Evolutionary conservation across 2,113 vertebrate genomes (phyloP).

Genomic region (Salvelinus alpinus): DNA sequence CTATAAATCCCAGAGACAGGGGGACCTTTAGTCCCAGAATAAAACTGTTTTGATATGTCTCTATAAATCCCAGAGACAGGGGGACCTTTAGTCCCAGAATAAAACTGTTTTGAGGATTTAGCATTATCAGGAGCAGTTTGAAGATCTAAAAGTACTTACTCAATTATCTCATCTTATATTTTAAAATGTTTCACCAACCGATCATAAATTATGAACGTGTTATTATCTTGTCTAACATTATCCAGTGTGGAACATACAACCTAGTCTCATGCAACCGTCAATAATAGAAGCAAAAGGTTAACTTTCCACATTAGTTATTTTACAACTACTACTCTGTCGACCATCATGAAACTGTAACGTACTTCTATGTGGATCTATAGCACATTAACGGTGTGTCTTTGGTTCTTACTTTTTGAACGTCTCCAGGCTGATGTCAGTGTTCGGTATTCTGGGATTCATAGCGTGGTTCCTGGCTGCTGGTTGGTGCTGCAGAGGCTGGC

Average conservation of each 20-base stretch:
- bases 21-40: conserved; percentile 23
- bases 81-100: conserved; percentile 24
- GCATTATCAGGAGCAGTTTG: no score
- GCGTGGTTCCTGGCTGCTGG: conserved; percentile 16
- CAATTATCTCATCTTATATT: no score
- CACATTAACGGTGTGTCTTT: background rate
- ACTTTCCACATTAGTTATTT: no score
- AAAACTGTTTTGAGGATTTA: no score
- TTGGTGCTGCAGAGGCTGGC: conserved; percentile 14
- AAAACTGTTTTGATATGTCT: background rate
- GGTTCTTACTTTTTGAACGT: conserved; percentile 50
- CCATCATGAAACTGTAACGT: background rate
- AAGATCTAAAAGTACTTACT: background rate
- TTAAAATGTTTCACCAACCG: no score
- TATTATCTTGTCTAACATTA: no score
- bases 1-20: conserved; percentile 42
- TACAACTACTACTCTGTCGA: no score
- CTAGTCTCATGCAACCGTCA: no score
- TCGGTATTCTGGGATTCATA: conserved; percentile 45
- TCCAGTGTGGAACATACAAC: no score
- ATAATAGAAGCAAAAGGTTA: no score
- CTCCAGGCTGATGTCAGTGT: conserved; percentile 34
- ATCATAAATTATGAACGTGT: no score
- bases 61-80: conserved; percentile 42
- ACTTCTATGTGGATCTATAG: background rate